Base-by-base conservation (phyloP, 2,797 vertebrate genomes). In the Ctenosaura bakeri region DNA sequence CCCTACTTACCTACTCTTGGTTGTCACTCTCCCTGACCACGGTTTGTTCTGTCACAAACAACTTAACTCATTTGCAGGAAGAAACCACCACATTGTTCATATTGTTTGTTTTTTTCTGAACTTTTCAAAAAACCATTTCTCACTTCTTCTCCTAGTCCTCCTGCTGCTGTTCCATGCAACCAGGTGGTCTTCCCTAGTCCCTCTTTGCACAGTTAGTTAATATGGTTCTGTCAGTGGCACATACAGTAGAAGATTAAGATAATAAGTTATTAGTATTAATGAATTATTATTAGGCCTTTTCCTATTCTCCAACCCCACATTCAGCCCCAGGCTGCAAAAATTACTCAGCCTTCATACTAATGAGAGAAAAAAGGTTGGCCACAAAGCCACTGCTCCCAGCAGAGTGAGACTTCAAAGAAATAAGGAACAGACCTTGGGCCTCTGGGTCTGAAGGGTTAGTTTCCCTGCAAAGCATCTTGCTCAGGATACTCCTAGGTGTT, bases 241-340 rank as follows among this genome's bases (percentile, higher is more conserved):
- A 46, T 78, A 78, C 71, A 90, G 56, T 66, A 82, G 77, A 73
- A 77, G 76, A 81, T 85, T 85, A 80, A 46, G 71, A 59, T 69
- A 78, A 78, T 35, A 78, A 76, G 71, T 42, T 73, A 42, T 73
- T 81, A 54, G 52, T 83, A 83, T 73, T 52, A 80, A 80, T 74
- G 38, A 87, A 74, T 50, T 73, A 64, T 26, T 52, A 74, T 35
- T 69, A 81, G 82, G 29, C 18, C 80, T 62, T 73, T 79, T 74
- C 83, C 38, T 52, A 1, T 74, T 76, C 78, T 56, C 52, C 20
- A 46, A 54, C 38, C 76, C 52, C 1, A 2, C 14, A 77, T n/a
- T 78, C 59, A 66, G 79, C 80, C 85, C 13, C 59, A 46, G 69
- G 83, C 87, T 29, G 32, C 73, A 73, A 35, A 87, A 86, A 83